Conservation (phyloP, 1,140 invertebrate genomes). For the Atta texana region DNA sequence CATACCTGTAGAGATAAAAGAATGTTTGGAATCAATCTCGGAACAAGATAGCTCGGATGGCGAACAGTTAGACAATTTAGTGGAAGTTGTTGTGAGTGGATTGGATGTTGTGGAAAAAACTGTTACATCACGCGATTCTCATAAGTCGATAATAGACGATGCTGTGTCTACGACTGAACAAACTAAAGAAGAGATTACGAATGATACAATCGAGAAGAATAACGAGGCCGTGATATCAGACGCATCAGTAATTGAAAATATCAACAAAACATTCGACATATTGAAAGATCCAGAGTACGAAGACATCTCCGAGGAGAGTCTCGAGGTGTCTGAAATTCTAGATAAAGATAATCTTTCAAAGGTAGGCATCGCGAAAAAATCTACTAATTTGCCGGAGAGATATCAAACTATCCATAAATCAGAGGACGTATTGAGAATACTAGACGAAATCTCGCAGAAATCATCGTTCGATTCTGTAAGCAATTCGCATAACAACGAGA, state of each 20-base stretch:
- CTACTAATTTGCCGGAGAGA: slow-evolving; percentile 74
- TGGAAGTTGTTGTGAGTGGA: slow-evolving; percentile 78
- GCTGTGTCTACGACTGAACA: not conserved
- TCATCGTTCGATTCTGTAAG: slow-evolving; percentile 45
- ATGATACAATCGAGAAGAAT: not conserved
- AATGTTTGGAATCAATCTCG: slow-evolving; percentile 55
- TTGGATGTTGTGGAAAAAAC: slow-evolving; percentile 77
- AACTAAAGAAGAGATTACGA: slow-evolving; percentile 1
- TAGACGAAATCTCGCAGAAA: slow-evolving; percentile 80
- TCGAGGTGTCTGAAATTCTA: slow-evolving; percentile 84
- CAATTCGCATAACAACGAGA: slow-evolving; percentile 23
- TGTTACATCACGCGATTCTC: slow-evolving; percentile 16
- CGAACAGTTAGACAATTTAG: slow-evolving; percentile 82
- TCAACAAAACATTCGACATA: slow-evolving; percentile 75
- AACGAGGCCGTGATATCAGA: slow-evolving; percentile 2
- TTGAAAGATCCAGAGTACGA: slow-evolving; percentile 83
- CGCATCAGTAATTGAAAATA: slow-evolving; percentile 15
- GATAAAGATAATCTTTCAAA: slow-evolving; percentile 78
- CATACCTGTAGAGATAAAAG: slow-evolving; percentile 1
- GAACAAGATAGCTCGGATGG: slow-evolving; percentile 79
- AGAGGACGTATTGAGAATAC: slow-evolving; percentile 78
- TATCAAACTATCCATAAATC: slow-evolving; percentile 78
- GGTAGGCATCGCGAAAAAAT: slow-evolving; percentile 64
- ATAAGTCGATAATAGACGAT: slow-evolving; percentile 14
- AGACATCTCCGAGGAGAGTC: slow-evolving; percentile 85